Evolutionary conservation across 2,888 invertebrate genomes (phyloP), one percentile per base, ranked within the genome.

Genomic region (Crepidodera aurea): DNA sequence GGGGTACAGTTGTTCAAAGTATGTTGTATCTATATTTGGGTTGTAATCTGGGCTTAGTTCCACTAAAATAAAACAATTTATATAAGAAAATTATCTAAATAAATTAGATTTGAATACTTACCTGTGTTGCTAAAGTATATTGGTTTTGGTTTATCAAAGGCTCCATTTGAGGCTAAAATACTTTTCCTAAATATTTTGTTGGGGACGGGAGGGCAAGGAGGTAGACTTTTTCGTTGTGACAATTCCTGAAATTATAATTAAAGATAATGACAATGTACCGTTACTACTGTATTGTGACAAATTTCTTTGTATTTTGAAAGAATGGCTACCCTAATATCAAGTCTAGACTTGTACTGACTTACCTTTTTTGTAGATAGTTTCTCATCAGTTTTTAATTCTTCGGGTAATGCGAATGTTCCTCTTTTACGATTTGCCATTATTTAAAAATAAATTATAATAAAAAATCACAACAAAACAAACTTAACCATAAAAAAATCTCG

Each of bases 1-100:
- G n/a, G 83, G 82, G 75, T 89, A 92, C 69, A 87, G 86, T 77
- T 90, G 89, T 51, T 89, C 85, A 73, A 90, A 88, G 74, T 90
- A 90, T 1, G 85, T 77, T 10, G 62, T 56, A 34, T 77, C 74
- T 8, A 72, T 69, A 2, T 74, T 74, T 8, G 77, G 80, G 48
- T 84, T 80, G 64, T 83, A 83, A 6, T 75, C 65, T 3, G 77
- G 68, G 54, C 81, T 82, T 27, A 80, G 65, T 32, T 42, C 56
- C 25, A 62, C 48, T 51, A 27, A 37, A 57, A 48, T 10, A 48
- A 27, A 46, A n/a, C 16, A 29, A 32, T n/a, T n/a, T 19, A 29
- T 40, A 6, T 13, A 19, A 19, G 6, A 12, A 32, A 13, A 25
- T 12, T 18, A 34, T 40, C 15, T 12, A 59, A 55, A 12, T 16